Conservation (phyloP, 2,888 invertebrate genomes). For the Aphrophora alni region DNA sequence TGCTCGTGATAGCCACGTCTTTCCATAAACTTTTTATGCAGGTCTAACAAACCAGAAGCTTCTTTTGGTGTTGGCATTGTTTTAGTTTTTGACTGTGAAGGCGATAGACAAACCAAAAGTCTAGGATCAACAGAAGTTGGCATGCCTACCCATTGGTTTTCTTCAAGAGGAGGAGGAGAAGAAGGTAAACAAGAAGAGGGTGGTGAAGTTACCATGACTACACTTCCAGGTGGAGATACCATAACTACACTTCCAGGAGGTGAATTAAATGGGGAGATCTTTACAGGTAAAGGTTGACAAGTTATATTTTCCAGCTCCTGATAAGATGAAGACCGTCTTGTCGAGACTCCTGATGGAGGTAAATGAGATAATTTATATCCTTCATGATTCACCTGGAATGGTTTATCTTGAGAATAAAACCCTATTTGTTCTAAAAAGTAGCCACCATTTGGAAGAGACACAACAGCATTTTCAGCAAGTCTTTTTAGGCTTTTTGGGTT, state of each 20-base stretch:
- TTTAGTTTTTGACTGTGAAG: conserved; percentile 68
- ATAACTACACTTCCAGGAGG: conserved; percentile 12
- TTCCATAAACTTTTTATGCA: conserved; percentile 73
- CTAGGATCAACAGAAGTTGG: conserved; percentile 52
- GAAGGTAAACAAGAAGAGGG: conserved; percentile 35
- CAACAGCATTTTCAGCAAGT: conserved; percentile 69
- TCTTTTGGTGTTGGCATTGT: conserved; percentile 60
- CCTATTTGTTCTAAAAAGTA: conserved; percentile 61
- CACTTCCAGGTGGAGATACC: no score
- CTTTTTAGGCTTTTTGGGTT: conserved; percentile 65
- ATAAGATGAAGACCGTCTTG: conserved; percentile 25
- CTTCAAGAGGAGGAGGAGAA: conserved; percentile 43
- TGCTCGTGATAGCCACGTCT: conserved; percentile 51
- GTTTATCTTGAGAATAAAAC: conserved; percentile 23
- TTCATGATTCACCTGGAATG: not conserved
- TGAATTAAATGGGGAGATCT: not conserved
- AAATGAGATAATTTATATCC: conserved; percentile 12
- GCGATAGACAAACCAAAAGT: conserved; percentile 61
- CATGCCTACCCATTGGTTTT: conserved; percentile 50
- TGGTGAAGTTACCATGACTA: conserved; percentile 23
- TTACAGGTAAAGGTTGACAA: not conserved
- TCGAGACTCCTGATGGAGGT: conserved; percentile 29
- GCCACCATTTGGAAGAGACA: conserved; percentile 72
- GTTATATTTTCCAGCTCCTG: conserved; percentile 29
- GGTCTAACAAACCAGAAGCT: conserved; percentile 69